These are phyloP conservation scores for Daboia siamensis DNA, from an alignment of 2,113 vertebrate genomes.

Conservation along the genomic window DNA sequence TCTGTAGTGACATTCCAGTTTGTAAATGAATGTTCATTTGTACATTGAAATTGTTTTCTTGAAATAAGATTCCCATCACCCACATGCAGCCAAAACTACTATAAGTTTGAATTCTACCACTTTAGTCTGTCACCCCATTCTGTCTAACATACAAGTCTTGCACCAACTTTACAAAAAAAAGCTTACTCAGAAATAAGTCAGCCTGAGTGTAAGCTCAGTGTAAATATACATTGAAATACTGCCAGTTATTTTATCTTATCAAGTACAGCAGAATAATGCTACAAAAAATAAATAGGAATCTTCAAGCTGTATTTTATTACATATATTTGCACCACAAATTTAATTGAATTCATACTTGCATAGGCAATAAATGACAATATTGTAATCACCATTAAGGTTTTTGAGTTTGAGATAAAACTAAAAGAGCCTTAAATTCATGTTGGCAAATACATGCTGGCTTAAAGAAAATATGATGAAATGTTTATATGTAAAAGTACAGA, in stretches of 20 bases:
- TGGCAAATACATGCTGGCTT: not conserved
- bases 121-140: not conserved
- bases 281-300: conserved; percentile 11
- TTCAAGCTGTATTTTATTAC: not conserved
- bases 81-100: not conserved
- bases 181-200: not conserved
- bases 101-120: not conserved
- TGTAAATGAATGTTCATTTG: not conserved
- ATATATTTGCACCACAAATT: not conserved
- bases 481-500: not conserved
- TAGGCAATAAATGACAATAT: conserved; percentile 11
- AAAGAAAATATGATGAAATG: not conserved
- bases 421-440: not conserved
- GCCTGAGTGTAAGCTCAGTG: not conserved
- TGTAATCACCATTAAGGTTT: not conserved
- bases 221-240: not conserved
- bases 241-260: not conserved
- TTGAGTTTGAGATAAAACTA: not conserved
- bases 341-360: not conserved
- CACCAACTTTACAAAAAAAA: not conserved
- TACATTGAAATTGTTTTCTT: not conserved
- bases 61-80: not conserved
- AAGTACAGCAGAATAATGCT: not conserved
- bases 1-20: not conserved
- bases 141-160: not conserved